A percentile compares a stretch with the other conserved stretches of the same genome.
Conservation (phyloP, 2,797 vertebrate genomes). For the Gallinago solitaria region DNA sequence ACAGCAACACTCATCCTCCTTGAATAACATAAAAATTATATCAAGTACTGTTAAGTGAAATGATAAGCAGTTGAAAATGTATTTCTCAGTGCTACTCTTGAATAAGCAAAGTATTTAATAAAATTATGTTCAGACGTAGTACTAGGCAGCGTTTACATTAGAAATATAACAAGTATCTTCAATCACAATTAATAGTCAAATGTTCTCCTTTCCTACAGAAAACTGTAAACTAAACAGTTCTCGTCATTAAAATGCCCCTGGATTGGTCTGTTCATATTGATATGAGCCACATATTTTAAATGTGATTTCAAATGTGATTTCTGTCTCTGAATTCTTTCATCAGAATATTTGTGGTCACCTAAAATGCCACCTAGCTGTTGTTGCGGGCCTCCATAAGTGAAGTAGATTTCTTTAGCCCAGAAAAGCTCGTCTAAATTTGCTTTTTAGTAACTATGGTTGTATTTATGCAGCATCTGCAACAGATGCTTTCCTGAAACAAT, state of each 20-base stretch:
- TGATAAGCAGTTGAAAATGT: not conserved
- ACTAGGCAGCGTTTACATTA: not conserved
- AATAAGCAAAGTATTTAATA: not conserved
- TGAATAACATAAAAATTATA: not conserved
- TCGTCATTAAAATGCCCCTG: not conserved
- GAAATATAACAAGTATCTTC: not conserved
- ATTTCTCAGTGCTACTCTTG: not conserved
- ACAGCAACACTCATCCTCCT: not conserved
- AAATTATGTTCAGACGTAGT: not conserved
- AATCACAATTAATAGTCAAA: not conserved
- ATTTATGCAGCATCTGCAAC: not conserved
- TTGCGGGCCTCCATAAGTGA: not conserved
- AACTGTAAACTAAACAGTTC: not conserved
- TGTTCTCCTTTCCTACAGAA: not conserved
- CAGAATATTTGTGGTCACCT: not conserved
- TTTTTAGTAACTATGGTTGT: not conserved
- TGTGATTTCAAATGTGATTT: not conserved
- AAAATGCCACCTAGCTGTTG: not conserved
- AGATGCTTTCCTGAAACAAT: not conserved
- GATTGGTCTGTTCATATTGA: not conserved
- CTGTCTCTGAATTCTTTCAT: not conserved
- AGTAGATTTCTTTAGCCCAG: not conserved
- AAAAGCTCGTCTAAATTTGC: not conserved
- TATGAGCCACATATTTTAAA: not conserved
- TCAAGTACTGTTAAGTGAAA: not conserved